A percentile compares a stretch with the other conserved stretches of the same genome.
Evolutionary conservation across 2,888 invertebrate genomes (phyloP).

Genomic region (Troides oblongomaculatus): DNA sequence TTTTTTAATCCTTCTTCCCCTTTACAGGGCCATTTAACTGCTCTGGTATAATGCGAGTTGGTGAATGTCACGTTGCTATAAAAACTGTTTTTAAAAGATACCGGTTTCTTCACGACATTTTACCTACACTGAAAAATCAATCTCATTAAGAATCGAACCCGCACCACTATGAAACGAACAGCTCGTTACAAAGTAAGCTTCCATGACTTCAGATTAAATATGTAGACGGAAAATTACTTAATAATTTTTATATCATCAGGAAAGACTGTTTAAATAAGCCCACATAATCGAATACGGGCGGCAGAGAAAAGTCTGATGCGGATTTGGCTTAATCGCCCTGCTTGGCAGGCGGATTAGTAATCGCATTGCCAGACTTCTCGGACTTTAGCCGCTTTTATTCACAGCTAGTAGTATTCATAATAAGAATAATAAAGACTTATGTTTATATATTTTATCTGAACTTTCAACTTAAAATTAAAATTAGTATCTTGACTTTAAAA

Average conservation of each 20-base stretch:
- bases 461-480: too few species aligned
- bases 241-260: background rate
- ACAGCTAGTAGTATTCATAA: background rate
- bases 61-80: too few species aligned
- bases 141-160: too few species aligned
- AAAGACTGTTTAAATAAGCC: background rate
- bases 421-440: background rate
- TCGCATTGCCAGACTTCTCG: slow-evolving; percentile 14
- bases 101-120: too few species aligned
- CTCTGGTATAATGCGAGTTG: too few species aligned
- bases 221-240: background rate
- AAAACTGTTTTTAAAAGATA: too few species aligned
- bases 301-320: slow-evolving; percentile 13
- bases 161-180: too few species aligned
- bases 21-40: too few species aligned
- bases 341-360: slow-evolving; percentile 16
- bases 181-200: too few species aligned
- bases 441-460: background rate
- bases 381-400: slow-evolving; percentile 6
- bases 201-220: background rate
- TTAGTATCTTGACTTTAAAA: too few species aligned
- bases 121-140: too few species aligned
- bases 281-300: slow-evolving; percentile 15
- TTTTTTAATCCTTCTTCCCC: too few species aligned
- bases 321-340: slow-evolving; percentile 12